Base-by-base conservation (phyloP, 37 sponge, comb jelly and placozoan genomes). In the Halichondria panicea region DNA sequence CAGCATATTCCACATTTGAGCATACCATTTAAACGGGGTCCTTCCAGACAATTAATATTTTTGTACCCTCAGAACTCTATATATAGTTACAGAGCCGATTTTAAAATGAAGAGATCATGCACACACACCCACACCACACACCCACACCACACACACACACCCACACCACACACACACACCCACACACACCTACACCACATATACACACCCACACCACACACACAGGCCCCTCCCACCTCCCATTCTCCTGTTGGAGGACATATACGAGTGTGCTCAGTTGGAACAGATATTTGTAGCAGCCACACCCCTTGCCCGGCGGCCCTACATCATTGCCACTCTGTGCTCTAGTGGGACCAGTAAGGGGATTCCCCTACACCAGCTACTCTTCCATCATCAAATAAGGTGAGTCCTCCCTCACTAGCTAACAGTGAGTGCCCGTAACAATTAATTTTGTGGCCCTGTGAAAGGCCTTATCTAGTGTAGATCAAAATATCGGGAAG, bases 261-360 rank as follows among this genome's bases (percentile, higher is more conserved):
- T 88, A 50, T 88, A 77, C 22, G 78, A 88, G 19, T 88, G 83
- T 27, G 24, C 63, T 21, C 48, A 34, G 15, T 28, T 88, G 50
- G 88, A 88, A 53, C 77, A 82, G 60, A 41, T 88, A 13, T 43
- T 88, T 32, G 56, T 31, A 0, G 78, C 74, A 19, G 82, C 88
- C 41, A 50, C 40, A 18, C 1, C 33, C 45, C 74, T 88, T 2
- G 28, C 57, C 7, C 55, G 55, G 39, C 55, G 79, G 40, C 88
- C 88, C 0, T 88, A 82, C 78, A 88, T 88, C 54, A 77, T 88
- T 31, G 71, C 79, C n/a, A 77, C 83, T 1, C 83, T 88, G 22
- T 77, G 72, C 40, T 70, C 88, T 30, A n/a, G n/a, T n/a, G 81
- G 74, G 35, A 65, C 66, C 28, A 78, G 71, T 0, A 62, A 65